Base-by-base conservation (phyloP, 2,888 invertebrate species). In the Acrobasis consociella region DNA sequence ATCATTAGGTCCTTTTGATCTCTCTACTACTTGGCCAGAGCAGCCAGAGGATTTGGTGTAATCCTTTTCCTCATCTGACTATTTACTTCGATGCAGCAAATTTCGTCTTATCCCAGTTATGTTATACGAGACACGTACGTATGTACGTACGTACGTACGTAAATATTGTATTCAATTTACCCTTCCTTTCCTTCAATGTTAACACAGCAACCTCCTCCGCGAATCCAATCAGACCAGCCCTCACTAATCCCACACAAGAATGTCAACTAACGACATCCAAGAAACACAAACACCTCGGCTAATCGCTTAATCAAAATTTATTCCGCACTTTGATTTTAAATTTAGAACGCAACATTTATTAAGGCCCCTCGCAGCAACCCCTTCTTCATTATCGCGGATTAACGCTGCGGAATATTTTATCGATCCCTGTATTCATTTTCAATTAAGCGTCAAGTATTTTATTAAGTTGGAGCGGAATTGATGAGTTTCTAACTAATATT, bases 251-350 rank as follows among this genome's bases (percentile, higher is more conserved):
- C 67, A 71, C 68, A 67, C 64, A 65, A 64, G 65, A 67, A 65
- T 69, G 69, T 72, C 71, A 72, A 77, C 80, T 82, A 83, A 84
- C 83, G 77, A 76, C 74, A 78, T 73, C 67, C 75, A 85, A 87
- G 89, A 85, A 88, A 86, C 80, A 77, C 87, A 90, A 89, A 90
- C 91, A 89, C 85, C 82, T 88, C 86, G 74, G 91, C 90, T 92
- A 91, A 91, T 91, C 92, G 91, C 89, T 91, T 91, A 91, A 91
- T 91, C 91, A 90, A 92, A 92, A 92, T 91, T 91, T 91, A 92
- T 91, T 91, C 92, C 91, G 89, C 91, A 90, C 91, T 92, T 91
- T 91, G 90, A 91, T 92, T 91, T 91, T 91, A 92, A 92, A 92
- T 91, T 91, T 91, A 87, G 84, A 67, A 89, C 90, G 91, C 90